These are phyloP conservation scores for Cheiracanthium punctorium DNA, from an alignment of 2,888 invertebrate species.

Conservation along the genomic window DNA sequence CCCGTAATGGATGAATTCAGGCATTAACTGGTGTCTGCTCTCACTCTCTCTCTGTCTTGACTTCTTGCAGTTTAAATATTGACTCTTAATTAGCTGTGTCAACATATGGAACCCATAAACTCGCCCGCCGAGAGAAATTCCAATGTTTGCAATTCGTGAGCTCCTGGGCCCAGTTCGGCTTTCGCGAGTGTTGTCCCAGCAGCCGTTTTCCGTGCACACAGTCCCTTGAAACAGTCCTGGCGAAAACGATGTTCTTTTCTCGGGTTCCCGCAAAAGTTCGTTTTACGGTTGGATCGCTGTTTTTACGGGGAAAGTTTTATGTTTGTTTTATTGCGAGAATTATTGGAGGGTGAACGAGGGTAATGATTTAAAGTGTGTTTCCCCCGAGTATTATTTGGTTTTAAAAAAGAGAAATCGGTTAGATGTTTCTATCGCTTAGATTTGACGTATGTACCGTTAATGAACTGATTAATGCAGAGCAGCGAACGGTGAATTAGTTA, in stretches of 20 bases:
- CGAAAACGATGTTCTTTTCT: no score
- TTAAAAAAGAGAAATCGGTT: no score
- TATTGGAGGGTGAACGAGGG: background rate
- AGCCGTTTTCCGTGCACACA: background rate
- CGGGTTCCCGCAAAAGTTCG: background rate
- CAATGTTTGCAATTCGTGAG: conserved; percentile 60
- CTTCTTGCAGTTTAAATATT: conserved; percentile 52
- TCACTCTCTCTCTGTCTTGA: conserved; percentile 7
- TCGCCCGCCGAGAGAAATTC: conserved; percentile 31
- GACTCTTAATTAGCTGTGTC: conserved; percentile 64
- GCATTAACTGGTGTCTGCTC: conserved; percentile 26
- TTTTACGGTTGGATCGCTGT: background rate
- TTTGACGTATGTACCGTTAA: no score
- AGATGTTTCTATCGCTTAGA: no score
- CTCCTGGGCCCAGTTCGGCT: background rate
- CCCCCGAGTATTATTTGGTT: no score
- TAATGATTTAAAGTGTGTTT: background rate
- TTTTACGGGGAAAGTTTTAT: background rate
- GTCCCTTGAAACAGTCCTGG: background rate
- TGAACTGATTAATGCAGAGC: no score
- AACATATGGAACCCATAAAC: conserved; percentile 48
- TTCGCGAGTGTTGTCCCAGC: background rate
- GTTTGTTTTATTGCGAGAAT: background rate
- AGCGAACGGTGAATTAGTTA: no score
- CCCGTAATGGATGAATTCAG: conserved; percentile 36